A percentile compares a stretch with the other conserved stretches of the same genome.
phyloP scores from a whole-genome alignment of 1,140 invertebrate species.

The Ceratina calcarata region DNA sequence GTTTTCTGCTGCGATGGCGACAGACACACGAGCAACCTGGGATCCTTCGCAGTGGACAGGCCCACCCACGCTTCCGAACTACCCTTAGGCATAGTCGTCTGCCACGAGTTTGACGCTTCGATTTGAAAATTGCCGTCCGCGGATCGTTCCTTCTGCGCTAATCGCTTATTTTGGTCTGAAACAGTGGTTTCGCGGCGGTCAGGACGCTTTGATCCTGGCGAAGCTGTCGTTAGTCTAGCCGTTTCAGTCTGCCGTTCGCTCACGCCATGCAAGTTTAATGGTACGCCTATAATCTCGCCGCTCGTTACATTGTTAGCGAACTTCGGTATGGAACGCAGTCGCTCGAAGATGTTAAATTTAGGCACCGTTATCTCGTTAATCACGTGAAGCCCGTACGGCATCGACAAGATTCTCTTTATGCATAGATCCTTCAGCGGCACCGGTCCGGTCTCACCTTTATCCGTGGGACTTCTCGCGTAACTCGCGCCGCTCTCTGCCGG shows the following conservation, averaged over 20 bases:
- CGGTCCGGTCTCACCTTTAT: constrained; percentile 42
- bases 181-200: constrained; percentile 33
- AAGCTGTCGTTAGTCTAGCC: constrained; percentile 45
- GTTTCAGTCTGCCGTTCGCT: constrained; percentile 27
- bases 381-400: constrained; percentile 84
- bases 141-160: not conserved
- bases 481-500: not conserved
- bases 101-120: constrained; percentile 25
- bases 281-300: constrained; percentile 11
- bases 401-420: constrained; percentile 82
- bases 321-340: constrained; percentile 69
- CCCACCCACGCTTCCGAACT: constrained; percentile 80
- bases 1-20: constrained; percentile 86
- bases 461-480: not conserved
- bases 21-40: constrained; percentile 84
- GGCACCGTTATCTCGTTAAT: constrained; percentile 83
- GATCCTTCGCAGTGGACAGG: constrained; percentile 82
- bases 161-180: constrained; percentile 67
- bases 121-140: constrained; percentile 3
- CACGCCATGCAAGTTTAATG: constrained; percentile 53
- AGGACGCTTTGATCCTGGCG: not conserved
- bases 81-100: constrained; percentile 64
- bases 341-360: constrained; percentile 83
- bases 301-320: constrained; percentile 44
- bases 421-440: constrained; percentile 81